These are phyloP conservation scores for Grus americana DNA, from an alignment of 2,113 vertebrate genomes.

Conservation along the genomic window DNA sequence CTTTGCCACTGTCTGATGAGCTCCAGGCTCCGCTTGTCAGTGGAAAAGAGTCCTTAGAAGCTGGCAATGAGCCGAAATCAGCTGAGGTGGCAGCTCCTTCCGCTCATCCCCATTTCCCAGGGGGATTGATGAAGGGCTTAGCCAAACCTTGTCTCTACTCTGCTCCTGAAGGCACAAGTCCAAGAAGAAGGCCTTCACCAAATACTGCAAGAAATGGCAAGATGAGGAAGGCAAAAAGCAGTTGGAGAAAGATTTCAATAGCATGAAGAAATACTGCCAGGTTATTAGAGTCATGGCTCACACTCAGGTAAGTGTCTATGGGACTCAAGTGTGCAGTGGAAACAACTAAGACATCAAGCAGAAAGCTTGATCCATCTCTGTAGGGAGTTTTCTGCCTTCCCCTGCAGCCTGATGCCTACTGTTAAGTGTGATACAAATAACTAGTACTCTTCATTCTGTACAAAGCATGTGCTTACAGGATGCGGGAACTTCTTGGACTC, in stretches of 20 bases:
- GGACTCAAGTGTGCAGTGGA: not conserved
- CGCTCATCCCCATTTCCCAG: constrained; percentile 38
- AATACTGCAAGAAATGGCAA: constrained; percentile 99
- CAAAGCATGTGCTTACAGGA: not conserved
- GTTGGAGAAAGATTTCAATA: constrained; percentile 92
- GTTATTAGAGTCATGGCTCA: constrained; percentile 92
- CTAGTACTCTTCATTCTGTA: not conserved
- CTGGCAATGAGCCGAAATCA: constrained; percentile 88
- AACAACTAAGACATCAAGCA: not conserved
- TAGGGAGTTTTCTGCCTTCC: not conserved
- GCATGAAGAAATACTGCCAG: constrained; percentile 99
- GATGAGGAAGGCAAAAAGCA: constrained; percentile 98
- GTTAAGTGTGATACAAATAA: not conserved
- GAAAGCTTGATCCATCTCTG: not conserved
- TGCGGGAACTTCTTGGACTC: not conserved
- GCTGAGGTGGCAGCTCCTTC: constrained; percentile 66
- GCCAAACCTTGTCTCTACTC: constrained; percentile 72
- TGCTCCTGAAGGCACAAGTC: constrained; percentile 93
- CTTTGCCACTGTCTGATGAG: constrained; percentile 85
- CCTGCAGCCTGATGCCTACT: not conserved
- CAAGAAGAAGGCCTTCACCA: constrained; percentile 99
- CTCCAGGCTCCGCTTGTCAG: constrained; percentile 96
- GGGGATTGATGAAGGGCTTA: constrained; percentile 76
- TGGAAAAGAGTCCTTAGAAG: constrained; percentile 91
- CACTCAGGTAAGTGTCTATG: constrained; percentile 85